Evolutionary conservation across 2,113 vertebrate species (phyloP), one percentile per base, ranked within the genome.

Genomic region (Daboia siamensis): DNA sequence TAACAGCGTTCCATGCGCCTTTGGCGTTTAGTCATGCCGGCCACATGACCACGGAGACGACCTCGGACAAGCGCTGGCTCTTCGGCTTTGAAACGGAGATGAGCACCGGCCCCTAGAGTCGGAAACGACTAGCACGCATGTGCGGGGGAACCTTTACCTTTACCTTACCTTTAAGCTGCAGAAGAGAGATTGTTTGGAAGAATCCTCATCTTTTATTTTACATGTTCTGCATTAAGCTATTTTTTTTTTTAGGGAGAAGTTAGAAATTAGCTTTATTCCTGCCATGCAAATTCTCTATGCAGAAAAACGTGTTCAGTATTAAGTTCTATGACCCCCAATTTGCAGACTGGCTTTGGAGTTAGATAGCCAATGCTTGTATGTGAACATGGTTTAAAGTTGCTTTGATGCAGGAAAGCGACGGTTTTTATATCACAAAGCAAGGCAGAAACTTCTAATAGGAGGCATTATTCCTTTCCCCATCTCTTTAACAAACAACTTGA

Each of bases 401-500:
- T 0, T 5, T 91, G n/a, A 91, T 93, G 33, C 7, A 74, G 74
- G 91, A 46, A 48, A 39, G 13, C 39, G 8, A 33, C 21, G 33
- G 33, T 93, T 95, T 69, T 94, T 95, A 13, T 4, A 39, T 85
- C 39, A 86, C 0, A 0, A 33, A 92, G 23, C n/a, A 94, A 95
- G 87, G 90, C 0, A 88, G 4, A 11, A 90, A 90, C 89, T 96
- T 91, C 39, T 91, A 96, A 94, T 29, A 24, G 1, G 0, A 57
- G 5, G 6, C 86, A 74, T 39, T 11, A 91, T 5, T 1, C 0
- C 90, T 94, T 86, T 88, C 85, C 1, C 54, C 3, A 87, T 69
- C 44, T 17, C 23, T 92, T 51, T 29, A 54, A 90, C 93, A 94
- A 96, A 89, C n/a, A 90, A 86, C 94, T 95, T 93, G 93, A 96